Percentiles rank a stretch among this genome's conserved stretches.
Conservation (phyloP, 2,113 vertebrate genomes). For the Hippocampus abdominalis region DNA sequence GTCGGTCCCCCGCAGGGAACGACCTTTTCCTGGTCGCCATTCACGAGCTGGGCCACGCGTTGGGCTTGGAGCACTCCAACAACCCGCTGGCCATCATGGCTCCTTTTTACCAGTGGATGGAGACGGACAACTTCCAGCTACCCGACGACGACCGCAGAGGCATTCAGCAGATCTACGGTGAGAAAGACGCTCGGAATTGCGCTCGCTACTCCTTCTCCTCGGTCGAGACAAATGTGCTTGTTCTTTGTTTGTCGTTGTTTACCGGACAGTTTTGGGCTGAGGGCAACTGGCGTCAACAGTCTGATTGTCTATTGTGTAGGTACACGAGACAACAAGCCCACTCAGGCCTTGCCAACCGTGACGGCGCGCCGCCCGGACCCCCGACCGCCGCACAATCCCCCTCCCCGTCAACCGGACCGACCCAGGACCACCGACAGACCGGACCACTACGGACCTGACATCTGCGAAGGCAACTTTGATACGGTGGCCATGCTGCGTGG, state of each 20-base stretch:
- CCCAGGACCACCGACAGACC: constrained; percentile 80
- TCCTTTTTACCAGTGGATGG: constrained; percentile 99
- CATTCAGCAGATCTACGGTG: constrained; percentile 95
- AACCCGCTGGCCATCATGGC: constrained; percentile 97
- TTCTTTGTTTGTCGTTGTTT: too few relatives aligned
- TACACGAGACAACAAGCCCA: constrained; percentile 74
- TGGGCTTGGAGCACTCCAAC: constrained; percentile 94
- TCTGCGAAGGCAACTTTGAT: constrained; percentile 94
- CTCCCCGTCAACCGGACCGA: constrained; percentile 78
- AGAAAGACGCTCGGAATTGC: not conserved
- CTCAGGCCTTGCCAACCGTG: constrained; percentile 81
- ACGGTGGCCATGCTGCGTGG: constrained; percentile 87
- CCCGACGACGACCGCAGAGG: constrained; percentile 89
- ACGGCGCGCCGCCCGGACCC: constrained; percentile 79
- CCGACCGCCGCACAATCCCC: constrained; percentile 68
- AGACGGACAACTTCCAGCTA: constrained; percentile 89
- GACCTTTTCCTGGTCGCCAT: constrained; percentile 93
- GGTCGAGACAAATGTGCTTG: too few relatives aligned
- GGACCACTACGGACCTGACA: constrained; percentile 87
- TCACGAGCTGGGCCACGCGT: constrained; percentile 89
- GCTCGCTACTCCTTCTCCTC: too few relatives aligned
- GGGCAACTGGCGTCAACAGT: not conserved
- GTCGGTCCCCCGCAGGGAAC: constrained; percentile 75
- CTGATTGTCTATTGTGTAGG: constrained; percentile 59
- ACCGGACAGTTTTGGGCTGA: too few relatives aligned